A percentile compares a stretch with the other conserved stretches of the same genome.
Conservation (phyloP, 2,888 invertebrate genomes). For the Andrena marginata region DNA sequence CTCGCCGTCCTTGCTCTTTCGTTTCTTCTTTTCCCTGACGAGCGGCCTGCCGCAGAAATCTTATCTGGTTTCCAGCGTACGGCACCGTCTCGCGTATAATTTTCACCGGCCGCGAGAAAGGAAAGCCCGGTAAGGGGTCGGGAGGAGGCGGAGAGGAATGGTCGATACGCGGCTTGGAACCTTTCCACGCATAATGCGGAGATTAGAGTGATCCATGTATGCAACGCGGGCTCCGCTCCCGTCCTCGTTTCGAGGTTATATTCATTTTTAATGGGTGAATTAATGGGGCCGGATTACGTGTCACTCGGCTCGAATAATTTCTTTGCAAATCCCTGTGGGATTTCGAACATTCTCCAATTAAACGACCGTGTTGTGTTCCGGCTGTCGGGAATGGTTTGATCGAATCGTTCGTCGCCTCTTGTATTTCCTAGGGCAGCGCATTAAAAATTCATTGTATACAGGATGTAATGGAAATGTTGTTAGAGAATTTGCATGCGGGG, state of each 20-base stretch:
- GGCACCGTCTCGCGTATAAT: constrained; percentile 58
- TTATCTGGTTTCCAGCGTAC: constrained; percentile 56
- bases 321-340: constrained; percentile 60
- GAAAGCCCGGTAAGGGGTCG: neutral
- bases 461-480: neutral
- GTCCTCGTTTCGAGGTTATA: constrained; percentile 47
- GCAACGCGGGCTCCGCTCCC: constrained; percentile 16
- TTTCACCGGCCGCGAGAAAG: constrained; percentile 37
- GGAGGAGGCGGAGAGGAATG: constrained; percentile 14
- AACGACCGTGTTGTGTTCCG: constrained; percentile 28
- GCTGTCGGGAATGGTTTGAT: neutral
- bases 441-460: neutral
- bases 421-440: neutral
- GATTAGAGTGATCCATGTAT: constrained; percentile 58
- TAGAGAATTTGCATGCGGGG: neutral
- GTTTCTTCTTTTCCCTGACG: constrained; percentile 38
- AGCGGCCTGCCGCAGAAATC: constrained; percentile 51
- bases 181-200: constrained; percentile 63
- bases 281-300: constrained; percentile 50
- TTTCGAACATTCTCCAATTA: constrained; percentile 36
- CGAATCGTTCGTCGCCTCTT: neutral
- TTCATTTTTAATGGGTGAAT: constrained; percentile 57
- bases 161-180: constrained; percentile 57
- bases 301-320: constrained; percentile 40
- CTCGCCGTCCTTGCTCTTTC: constrained; percentile 35